Evolutionary conservation across 2,797 vertebrate species (phyloP), one percentile per base, ranked within the genome.

Genomic region (Potorous gilbertii): DNA sequence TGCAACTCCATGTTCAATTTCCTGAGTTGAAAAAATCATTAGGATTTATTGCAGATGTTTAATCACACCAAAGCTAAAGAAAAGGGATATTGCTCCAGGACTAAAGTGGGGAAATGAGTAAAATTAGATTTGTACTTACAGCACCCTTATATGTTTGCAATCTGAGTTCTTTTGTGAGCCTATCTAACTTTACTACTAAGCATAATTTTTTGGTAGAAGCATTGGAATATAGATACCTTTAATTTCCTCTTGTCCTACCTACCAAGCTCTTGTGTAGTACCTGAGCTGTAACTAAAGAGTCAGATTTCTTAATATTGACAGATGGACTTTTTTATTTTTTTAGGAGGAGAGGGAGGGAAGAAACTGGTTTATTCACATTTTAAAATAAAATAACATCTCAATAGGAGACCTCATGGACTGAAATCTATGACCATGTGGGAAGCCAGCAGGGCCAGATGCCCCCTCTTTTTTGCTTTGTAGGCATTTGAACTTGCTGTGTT

Each of bases 391-490:
- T 92, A 74, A 94, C 96, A 90, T 57, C 94, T 54, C 81, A 54
- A 54, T 90, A 56, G 94, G 89, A 50, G 56, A 91, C 87, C 90
- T 95, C 92, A 52, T 21, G 66, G 66, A 91, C 93, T 18, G 92
- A 93, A 95, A 92, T 97, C 94, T 97, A 93, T 94, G 62, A 95
- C 54, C 87, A 0, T 96, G 57, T 94, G 74, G 91, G 91, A 93
- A 96, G 90, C 92, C 96, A 95, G 93, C 95, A 89, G 95, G 97
- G 95, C 97, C 98, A 98, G 97, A 97, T 98, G 97, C 92, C 93
- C 90, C 94, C n/a, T 96, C 90, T 96, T 95, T 94, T 62, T 95
- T 90, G 56, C 97, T 97, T 96, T 96, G 90, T 97, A 93, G 96
- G 96, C 96, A 91, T 96, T 96, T 97, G 97, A 92, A 95, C 97